Evolutionary conservation across 1,140 invertebrate species (phyloP), one percentile per base, ranked within the genome.

Genomic region (Platyscapa corneri): DNA sequence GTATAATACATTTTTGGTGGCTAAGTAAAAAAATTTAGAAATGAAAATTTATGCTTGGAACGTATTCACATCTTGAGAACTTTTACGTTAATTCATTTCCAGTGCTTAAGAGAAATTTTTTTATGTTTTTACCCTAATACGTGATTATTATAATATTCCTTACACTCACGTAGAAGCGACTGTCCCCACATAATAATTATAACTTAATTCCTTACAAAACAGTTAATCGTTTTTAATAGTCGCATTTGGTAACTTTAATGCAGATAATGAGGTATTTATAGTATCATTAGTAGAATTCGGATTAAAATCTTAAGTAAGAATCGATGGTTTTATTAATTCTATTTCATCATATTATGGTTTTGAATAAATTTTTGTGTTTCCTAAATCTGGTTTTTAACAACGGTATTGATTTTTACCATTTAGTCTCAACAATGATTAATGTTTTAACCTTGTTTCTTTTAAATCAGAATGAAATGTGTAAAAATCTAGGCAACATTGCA

Each of bases 251-350:
- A 23, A 39, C 23, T 72, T 30, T 37, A 39, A 72, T 16, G 30
- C 8, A 67, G 65, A 67, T 67, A 34, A 34, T 34, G 67, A 72
- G 67, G 32, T 39, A 72, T 72, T 72, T 72, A 72, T 72, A n/a
- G n/a, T n/a, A n/a, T 72, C 6, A 34, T 34, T 72, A 39, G 34
- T 39, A 34, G 14, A 72, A 72, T 39, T 39, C 20, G 34, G 18
- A 37, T 39, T 3, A 27, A 0, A 72, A 72, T 39, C 34, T 39
- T 37, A 39, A 72, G 34, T 72, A 37, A 32, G 67, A 72, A 39
- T 37, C 16, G 67, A 34, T 10, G 12, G 42, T 46, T 46, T 46
- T 12, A 12, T 46, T 7, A n/a, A n/a, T n/a, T n/a, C n/a, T n/a
- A n/a, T n/a, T n/a, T n/a, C n/a, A n/a, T n/a, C n/a, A n/a, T n/a